Base-by-base conservation (phyloP, 2,888 invertebrate genomes). In the Ormyrus pomaceus region DNA sequence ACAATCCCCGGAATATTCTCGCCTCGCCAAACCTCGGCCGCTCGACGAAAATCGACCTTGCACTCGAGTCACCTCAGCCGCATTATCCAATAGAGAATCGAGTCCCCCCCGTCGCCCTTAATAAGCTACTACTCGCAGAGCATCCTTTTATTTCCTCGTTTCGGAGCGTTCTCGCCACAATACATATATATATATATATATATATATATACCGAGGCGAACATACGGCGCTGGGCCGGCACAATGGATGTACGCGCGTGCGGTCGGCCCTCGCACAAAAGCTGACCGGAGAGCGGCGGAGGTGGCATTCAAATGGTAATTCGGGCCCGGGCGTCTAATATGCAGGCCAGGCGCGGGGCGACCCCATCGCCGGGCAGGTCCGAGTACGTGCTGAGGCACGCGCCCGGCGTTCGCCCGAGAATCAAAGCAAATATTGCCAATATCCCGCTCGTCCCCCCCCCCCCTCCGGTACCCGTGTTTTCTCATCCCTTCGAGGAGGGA, bases 341-440 rank as follows among this genome's bases (percentile, higher is more conserved):
- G 87, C 86, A 85, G 83, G 83, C 81, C 2, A 34, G 0, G 13
- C n/a, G 13, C 59, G 11, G 5, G 34, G 19, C 5, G 6, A 51
- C 3, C 13, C 46, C 66, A 53, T 50, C 58, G 8, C 46, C 13
- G 6, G n/a, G 46, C 61, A 62, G 45, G 61, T 45, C 10, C 61
- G 46, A 8, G 10, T 45, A 46, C 56, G 34, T 50, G 51, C 68
- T 8, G 56, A 62, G 72, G 80, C 68, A 72, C 62, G 68, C 68
- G 80, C 53, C 9, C 48, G n/a, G 56, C 51, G 55, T 10, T 7
- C 85, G 85, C 85, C 85, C 84, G 86, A 87, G 89, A 89, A 90
- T 89, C 89, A 89, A 88, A 89, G 88, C 89, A 90, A 90, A 90
- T 89, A 90, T 90, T 90, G 90, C 88, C 90, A 89, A 90, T 90